phyloP scores from a whole-genome alignment of 2,888 invertebrate genomes.

The Cylindroiulus punctatus region DNA sequence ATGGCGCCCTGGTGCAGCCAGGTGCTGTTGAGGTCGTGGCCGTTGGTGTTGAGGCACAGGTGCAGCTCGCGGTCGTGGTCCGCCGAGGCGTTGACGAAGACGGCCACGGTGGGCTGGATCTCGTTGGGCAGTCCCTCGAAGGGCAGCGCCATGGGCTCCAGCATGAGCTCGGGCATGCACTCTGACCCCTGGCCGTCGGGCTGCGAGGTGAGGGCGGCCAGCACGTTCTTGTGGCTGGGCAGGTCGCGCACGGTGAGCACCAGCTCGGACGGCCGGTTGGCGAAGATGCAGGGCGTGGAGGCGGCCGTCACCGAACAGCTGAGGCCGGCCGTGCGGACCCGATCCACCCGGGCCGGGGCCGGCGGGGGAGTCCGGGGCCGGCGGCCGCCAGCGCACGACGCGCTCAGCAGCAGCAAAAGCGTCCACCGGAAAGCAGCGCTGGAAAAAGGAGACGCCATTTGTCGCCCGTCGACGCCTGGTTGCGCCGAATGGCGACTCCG shows the following conservation, averaged over 20 bases:
- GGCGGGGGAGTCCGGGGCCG: background rate
- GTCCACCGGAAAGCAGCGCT: background rate
- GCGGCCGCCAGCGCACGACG: background rate
- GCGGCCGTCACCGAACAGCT: background rate
- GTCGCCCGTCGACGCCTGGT: background rate
- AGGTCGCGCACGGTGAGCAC: constrained; percentile 22
- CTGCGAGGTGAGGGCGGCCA: constrained; percentile 3
- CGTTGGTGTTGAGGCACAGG: constrained; percentile 32
- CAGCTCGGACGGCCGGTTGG: background rate
- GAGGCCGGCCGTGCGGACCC: background rate
- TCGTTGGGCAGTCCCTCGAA: background rate
- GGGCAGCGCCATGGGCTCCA: background rate
- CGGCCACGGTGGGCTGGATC: background rate
- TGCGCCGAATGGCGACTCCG: too few relatives aligned
- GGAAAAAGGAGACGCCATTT: background rate
- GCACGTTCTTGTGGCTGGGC: background rate
- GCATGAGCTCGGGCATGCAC: background rate
- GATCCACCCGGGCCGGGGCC: background rate
- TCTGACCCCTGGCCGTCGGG: background rate
- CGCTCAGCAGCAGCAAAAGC: background rate
- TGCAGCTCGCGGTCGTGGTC: background rate
- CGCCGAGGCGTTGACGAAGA: background rate
- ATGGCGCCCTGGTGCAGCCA: constrained; percentile 14
- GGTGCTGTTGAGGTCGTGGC: background rate
- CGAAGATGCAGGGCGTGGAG: background rate